These are phyloP conservation scores for Galleria mellonella DNA, from an alignment of 1,140 invertebrate species.

Conservation along the genomic window DNA sequence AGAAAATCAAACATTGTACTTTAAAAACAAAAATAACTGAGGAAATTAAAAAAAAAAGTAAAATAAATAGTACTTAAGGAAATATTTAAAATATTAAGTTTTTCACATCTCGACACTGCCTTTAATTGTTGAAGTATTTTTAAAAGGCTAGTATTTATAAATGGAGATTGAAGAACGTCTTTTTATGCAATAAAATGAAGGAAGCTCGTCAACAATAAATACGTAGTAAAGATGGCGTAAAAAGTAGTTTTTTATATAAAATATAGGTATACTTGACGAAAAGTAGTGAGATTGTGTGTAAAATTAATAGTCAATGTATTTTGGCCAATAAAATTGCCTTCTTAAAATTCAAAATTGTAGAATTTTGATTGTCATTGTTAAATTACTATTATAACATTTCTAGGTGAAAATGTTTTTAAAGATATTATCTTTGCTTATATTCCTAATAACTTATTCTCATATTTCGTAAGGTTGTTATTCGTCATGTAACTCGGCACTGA, in stretches of 20 bases:
- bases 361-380: constrained; percentile 10
- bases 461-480: constrained; percentile 22
- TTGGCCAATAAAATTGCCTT: constrained; percentile 49
- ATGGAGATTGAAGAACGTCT: too few relatives aligned
- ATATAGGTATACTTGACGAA: background rate
- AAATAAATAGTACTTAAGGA: too few relatives aligned
- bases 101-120: too few relatives aligned
- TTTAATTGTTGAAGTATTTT: too few relatives aligned
- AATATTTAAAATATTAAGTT: too few relatives aligned
- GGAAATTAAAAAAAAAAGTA: too few relatives aligned
- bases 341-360: constrained; percentile 20
- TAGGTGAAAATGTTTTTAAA: constrained; percentile 17
- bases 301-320: constrained; percentile 14
- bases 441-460: constrained; percentile 3
- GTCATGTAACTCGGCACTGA: constrained; percentile 13
- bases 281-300: constrained; percentile 15
- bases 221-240: background rate
- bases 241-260: background rate
- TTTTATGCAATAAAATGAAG: too few relatives aligned
- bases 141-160: too few relatives aligned
- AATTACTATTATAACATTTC: constrained; percentile 8
- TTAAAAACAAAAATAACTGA: too few relatives aligned
- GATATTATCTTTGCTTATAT: constrained; percentile 13
- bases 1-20: too few relatives aligned
- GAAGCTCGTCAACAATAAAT: too few relatives aligned